These are phyloP conservation scores for Clavelina lepadiformis DNA, from an alignment of 23 tunicate genomes.

Conservation along the genomic window DNA sequence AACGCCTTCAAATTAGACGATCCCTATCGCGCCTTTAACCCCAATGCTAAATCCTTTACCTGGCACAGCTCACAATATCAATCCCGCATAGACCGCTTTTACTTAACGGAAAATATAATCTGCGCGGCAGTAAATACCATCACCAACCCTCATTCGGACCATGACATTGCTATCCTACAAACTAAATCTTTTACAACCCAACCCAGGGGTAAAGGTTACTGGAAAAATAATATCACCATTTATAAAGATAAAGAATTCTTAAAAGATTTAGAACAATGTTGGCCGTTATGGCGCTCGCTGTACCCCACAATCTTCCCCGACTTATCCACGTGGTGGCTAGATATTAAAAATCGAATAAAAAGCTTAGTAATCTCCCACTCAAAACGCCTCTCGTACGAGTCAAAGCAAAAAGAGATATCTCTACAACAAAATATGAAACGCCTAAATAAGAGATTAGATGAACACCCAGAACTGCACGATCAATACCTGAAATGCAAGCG, in stretches of 20 bases:
- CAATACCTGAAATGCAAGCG: background rate
- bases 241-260: background rate
- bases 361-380: background rate
- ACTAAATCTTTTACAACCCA: background rate
- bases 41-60: background rate
- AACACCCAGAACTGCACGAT: background rate
- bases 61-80: background rate
- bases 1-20: background rate
- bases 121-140: background rate
- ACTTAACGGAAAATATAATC: background rate
- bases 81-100: constrained; percentile 8
- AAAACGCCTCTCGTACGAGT: background rate
- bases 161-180: background rate
- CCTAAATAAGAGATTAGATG: background rate
- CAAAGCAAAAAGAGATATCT: background rate
- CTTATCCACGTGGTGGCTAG: background rate
- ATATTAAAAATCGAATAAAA: constrained; percentile 6
- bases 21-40: background rate
- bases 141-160: background rate
- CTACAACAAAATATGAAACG: background rate
- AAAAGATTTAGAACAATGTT: background rate
- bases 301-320: background rate
- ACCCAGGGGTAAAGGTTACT: constrained; percentile 6
- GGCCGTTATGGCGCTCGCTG: background rate
- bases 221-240: constrained; percentile 3